Evolutionary conservation across 1,140 invertebrate species (phyloP).

Genomic region (Drosophila sproati): DNA sequence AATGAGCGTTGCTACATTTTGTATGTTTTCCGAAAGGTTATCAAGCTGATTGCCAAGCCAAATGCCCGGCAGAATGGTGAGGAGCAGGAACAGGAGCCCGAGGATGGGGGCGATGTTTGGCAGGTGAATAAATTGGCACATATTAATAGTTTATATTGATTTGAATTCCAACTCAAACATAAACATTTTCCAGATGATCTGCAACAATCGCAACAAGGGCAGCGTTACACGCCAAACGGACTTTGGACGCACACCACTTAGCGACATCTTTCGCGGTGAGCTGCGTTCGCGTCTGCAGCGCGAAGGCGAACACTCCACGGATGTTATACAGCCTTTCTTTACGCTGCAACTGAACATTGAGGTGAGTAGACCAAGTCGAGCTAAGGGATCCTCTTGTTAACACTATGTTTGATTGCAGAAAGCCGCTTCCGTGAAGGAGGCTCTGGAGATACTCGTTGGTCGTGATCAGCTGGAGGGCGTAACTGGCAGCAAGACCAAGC

Average conservation of each 20-base stretch:
- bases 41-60: slow-evolving; percentile 84
- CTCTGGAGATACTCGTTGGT: slow-evolving; percentile 92
- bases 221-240: slow-evolving; percentile 92
- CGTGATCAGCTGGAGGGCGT: slow-evolving; percentile 94
- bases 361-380: slow-evolving; percentile 85
- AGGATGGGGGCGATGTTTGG: slow-evolving; percentile 89
- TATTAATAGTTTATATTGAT: not conserved
- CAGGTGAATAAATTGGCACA: slow-evolving; percentile 86
- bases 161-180: not conserved
- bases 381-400: slow-evolving; percentile 5
- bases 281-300: slow-evolving; percentile 93
- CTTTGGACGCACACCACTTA: slow-evolving; percentile 93
- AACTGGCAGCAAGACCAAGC: slow-evolving; percentile 91
- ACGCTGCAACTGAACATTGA: slow-evolving; percentile 97
- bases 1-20: not conserved
- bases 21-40: slow-evolving; percentile 49
- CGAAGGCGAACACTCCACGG: slow-evolving; percentile 90
- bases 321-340: slow-evolving; percentile 96
- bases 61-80: slow-evolving; percentile 84
- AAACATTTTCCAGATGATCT: slow-evolving; percentile 67
- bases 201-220: slow-evolving; percentile 93
- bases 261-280: slow-evolving; percentile 96
- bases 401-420: slow-evolving; percentile 87
- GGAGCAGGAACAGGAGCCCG: slow-evolving; percentile 85
- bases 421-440: slow-evolving; percentile 92